phyloP scores from a whole-genome alignment of 2,113 vertebrate genomes.

The Zosterops japonicus region DNA sequence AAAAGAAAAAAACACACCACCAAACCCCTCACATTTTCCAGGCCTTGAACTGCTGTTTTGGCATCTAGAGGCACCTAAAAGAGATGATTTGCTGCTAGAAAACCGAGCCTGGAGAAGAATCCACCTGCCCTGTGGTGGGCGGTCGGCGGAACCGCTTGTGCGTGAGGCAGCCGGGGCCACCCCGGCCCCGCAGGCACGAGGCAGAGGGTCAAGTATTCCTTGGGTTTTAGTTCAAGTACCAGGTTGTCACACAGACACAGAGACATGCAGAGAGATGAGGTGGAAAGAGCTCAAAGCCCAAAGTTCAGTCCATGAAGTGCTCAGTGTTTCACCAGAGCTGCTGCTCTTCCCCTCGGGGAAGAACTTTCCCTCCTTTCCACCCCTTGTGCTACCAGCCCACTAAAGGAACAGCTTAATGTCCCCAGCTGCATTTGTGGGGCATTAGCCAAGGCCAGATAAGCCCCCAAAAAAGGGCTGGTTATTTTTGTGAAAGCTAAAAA shows the following conservation, averaged over 20 bases:
- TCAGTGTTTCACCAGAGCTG: neutral
- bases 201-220: conserved; percentile 21
- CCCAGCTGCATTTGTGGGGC: fast-evolving
- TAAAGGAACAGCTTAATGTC: neutral
- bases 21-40: neutral
- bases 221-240: conserved; percentile 3
- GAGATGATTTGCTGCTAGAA: neutral
- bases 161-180: neutral
- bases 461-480: neutral
- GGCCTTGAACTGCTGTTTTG: neutral
- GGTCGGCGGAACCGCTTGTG: neutral
- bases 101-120: neutral
- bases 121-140: neutral
- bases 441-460: neutral
- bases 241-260: neutral
- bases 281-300: neutral
- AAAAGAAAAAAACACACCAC: too few species aligned
- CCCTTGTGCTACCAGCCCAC: neutral
- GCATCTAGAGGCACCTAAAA: neutral
- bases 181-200: neutral
- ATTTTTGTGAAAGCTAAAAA: neutral
- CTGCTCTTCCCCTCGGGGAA: neutral
- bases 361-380: neutral
- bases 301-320: neutral
- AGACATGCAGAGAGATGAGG: neutral